Conservation (phyloP, 2,113 vertebrate species). For the Pteruthius melanotis region DNA sequence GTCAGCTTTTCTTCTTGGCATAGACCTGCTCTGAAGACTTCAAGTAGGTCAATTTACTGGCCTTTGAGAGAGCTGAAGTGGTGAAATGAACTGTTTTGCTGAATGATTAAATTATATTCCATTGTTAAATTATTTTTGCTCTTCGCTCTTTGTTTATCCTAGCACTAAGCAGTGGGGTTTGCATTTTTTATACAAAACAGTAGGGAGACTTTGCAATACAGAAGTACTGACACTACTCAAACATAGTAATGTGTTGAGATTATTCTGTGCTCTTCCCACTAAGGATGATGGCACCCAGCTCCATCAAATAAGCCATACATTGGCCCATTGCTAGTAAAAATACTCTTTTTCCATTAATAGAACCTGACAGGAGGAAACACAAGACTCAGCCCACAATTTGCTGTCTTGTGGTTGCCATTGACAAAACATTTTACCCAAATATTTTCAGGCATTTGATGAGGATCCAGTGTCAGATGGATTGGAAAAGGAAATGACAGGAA, state of each 20-base stretch:
- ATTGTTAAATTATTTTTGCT: not conserved
- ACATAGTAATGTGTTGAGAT: not conserved
- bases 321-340: constrained; percentile 4
- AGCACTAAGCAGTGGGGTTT: not conserved
- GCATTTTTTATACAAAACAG: not conserved
- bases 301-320: not conserved
- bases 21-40: not conserved
- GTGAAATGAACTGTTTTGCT: not conserved
- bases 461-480: constrained; percentile 35
- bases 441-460: constrained; percentile 21
- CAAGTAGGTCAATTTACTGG: not conserved
- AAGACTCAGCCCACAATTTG: not conserved
- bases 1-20: not conserved
- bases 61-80: not conserved
- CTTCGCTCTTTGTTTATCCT: not conserved
- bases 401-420: not conserved
- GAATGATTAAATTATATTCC: not conserved
- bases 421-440: constrained; percentile 35
- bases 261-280: not conserved
- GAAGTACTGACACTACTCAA: not conserved
- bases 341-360: not conserved
- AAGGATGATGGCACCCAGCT: not conserved
- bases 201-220: not conserved
- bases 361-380: not conserved
- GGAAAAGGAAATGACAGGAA: constrained; percentile 50